Evolutionary conservation across 2,888 invertebrate genomes (phyloP).

Genomic region (Tridacna gigas): DNA sequence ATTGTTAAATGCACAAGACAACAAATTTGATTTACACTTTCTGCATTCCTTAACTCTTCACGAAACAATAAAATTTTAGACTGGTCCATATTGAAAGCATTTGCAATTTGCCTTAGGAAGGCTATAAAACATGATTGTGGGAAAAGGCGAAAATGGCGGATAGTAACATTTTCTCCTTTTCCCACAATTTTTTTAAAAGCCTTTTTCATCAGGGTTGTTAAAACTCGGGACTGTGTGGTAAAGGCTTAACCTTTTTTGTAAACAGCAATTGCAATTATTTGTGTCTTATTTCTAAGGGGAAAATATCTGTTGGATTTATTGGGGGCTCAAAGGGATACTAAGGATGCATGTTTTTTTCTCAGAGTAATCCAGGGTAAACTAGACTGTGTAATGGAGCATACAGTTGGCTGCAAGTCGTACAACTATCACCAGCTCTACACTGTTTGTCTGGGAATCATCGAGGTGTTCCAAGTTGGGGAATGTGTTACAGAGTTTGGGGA

Average conservation of each 20-base stretch:
- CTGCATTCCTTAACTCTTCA: neutral
- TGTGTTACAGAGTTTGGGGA: conserved; percentile 56
- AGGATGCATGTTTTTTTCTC: neutral
- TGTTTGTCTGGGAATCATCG: conserved; percentile 31
- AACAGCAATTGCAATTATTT: no score
- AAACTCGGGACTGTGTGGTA: no score
- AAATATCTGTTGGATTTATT: no score
- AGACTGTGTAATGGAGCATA: conserved; percentile 41
- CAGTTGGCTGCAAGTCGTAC: conserved; percentile 37
- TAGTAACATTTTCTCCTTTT: no score
- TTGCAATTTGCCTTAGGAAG: neutral
- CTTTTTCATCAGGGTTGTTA: no score
- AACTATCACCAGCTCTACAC: conserved; percentile 34
- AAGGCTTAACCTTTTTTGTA: no score
- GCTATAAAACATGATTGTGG: neutral
- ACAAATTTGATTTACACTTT: no score
- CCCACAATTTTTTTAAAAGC: no score
- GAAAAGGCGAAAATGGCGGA: neutral
- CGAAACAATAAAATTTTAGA: neutral
- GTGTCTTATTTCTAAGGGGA: no score
- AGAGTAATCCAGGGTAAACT: conserved; percentile 32
- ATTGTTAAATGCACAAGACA: no score
- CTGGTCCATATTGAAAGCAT: neutral
- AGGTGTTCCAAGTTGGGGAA: conserved; percentile 33
- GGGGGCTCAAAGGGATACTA: no score